Conservation (phyloP, 2,113 vertebrate species). For the Uria aalge region DNA sequence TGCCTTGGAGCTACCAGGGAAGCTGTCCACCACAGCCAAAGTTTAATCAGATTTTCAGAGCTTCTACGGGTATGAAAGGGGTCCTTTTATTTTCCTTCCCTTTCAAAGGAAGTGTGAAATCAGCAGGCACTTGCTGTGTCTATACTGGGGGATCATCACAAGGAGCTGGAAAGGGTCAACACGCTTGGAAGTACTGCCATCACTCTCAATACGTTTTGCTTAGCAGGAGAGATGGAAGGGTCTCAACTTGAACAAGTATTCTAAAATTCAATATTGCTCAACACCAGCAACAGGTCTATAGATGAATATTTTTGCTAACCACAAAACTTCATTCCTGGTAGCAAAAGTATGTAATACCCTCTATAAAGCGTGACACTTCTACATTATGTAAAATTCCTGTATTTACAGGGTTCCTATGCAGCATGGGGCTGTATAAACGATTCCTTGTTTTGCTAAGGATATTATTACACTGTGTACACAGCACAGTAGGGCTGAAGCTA, state of each 20-base stretch:
- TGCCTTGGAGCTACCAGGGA: neutral
- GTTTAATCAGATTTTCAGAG: neutral
- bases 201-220: neutral
- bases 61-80: neutral
- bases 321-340: conserved; percentile 6
- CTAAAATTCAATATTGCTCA: neutral
- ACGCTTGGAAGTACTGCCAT: neutral
- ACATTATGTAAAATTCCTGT: conserved; percentile 20
- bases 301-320: conserved; percentile 10
- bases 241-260: neutral
- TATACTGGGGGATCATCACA: accelerated
- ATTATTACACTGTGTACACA: conserved; percentile 11
- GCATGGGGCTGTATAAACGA: neutral
- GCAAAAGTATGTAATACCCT: neutral
- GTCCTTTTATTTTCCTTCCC: neutral
- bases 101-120: neutral
- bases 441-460: conserved; percentile 54
- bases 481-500: conserved; percentile 6
- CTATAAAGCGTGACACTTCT: neutral
- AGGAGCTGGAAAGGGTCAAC: neutral
- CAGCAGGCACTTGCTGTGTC: neutral
- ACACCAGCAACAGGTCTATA: neutral
- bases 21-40: neutral
- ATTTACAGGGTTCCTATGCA: conserved; percentile 32
- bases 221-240: neutral